Evolutionary conservation across 2,113 vertebrate genomes (phyloP).

Genomic region (Poeciliopsis turrubarensis): DNA sequence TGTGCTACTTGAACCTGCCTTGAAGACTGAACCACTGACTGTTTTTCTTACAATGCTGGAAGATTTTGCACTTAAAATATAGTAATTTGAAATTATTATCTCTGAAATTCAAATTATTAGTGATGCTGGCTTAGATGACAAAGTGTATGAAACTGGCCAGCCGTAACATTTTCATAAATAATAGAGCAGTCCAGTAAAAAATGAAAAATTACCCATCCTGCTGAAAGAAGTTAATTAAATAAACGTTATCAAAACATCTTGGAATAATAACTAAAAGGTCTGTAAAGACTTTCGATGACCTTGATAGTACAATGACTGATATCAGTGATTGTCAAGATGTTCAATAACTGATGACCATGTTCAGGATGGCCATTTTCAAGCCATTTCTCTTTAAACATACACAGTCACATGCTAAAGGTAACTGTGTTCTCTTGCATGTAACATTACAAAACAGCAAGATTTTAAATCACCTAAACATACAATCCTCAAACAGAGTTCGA

Average conservation of each 20-base stretch:
- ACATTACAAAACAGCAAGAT: too few relatives aligned
- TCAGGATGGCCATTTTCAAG: too few relatives aligned
- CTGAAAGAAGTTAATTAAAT: not conserved
- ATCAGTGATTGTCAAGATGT: too few relatives aligned
- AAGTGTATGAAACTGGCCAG: not conserved
- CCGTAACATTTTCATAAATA: not conserved
- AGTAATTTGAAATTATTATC: too few relatives aligned
- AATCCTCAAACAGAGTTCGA: too few relatives aligned
- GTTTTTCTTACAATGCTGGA: not conserved
- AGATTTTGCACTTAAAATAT: not conserved
- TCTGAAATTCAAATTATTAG: not conserved
- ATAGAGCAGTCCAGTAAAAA: too few relatives aligned
- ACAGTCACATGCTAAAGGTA: too few relatives aligned
- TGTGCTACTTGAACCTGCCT: slow-evolving; percentile 11
- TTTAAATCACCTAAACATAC: too few relatives aligned
- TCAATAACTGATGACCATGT: too few relatives aligned
- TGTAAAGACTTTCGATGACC: not conserved
- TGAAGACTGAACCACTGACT: slow-evolving; percentile 4
- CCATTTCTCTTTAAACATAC: too few relatives aligned
- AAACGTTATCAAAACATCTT: not conserved
- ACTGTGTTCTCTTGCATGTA: too few relatives aligned
- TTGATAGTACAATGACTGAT: not conserved
- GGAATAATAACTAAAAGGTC: not conserved
- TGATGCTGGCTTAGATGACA: not conserved
- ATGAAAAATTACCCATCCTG: not conserved